Percentiles rank a stretch among this genome's conserved stretches.
phyloP scores from a whole-genome alignment of 1,140 invertebrate genomes.

The Teleogryllus occipitalis region DNA sequence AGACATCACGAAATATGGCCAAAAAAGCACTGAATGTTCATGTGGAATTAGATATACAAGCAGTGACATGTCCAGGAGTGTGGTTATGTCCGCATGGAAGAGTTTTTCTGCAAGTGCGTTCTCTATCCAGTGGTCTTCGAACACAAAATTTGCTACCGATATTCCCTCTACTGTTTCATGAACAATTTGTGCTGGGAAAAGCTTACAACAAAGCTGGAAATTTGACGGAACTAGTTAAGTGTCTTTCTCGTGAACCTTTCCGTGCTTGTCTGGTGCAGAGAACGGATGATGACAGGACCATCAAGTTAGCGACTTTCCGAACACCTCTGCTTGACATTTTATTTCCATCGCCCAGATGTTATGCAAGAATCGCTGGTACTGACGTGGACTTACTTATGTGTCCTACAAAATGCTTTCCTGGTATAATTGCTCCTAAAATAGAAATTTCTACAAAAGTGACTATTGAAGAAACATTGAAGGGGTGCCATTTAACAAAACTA shows the following conservation, averaged over 20 bases:
- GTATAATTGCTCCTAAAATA: background rate
- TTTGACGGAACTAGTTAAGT: background rate
- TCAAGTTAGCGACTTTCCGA: background rate
- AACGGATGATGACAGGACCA: background rate
- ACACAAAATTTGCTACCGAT: background rate
- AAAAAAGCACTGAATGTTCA: background rate
- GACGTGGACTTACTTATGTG: background rate
- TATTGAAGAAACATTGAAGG: background rate
- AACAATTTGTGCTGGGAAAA: background rate
- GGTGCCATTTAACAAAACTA: background rate
- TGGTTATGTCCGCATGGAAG: background rate
- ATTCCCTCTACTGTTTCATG: background rate
- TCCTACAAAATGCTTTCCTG: background rate
- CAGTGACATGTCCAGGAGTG: background rate
- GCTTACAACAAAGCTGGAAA: background rate
- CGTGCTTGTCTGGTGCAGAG: background rate
- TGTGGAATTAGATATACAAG: background rate
- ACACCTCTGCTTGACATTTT: background rate
- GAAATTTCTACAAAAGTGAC: background rate
- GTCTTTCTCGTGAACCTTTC: background rate
- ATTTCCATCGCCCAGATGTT: background rate
- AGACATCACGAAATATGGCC: background rate
- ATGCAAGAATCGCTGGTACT: background rate
- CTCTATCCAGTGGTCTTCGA: background rate
- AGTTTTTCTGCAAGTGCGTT: background rate